Conservation (phyloP, 2,888 invertebrate species). For the Lasioglossum oenotherae region DNA sequence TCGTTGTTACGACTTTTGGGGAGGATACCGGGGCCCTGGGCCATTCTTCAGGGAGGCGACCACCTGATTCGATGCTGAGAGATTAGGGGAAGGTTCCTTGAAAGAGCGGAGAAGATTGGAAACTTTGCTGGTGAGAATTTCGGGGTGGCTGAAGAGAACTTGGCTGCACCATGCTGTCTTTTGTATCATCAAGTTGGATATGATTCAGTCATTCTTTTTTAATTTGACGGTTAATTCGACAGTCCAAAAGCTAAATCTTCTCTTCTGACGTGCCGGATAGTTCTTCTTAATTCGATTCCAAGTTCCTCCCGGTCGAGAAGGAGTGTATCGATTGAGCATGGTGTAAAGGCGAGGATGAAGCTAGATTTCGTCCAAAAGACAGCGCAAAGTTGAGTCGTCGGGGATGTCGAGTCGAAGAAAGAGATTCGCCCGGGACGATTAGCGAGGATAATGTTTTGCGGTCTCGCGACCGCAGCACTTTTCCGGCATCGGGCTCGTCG, state of each 20-base stretch:
- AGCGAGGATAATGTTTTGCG: slow-evolving; percentile 76
- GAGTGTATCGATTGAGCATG: background rate
- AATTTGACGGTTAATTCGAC: background rate
- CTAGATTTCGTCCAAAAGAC: background rate
- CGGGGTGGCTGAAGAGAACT: background rate
- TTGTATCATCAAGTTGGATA: background rate
- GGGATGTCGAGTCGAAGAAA: slow-evolving; percentile 25
- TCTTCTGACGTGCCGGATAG: too few relatives aligned
- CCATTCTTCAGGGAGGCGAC: background rate
- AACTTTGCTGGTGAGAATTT: background rate
- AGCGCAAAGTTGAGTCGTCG: background rate
- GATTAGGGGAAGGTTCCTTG: background rate
- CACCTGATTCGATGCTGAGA: background rate
- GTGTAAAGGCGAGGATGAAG: background rate
- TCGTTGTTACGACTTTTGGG: slow-evolving; percentile 31
- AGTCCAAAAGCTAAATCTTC: background rate
- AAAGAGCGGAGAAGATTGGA: background rate
- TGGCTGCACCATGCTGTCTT: background rate
- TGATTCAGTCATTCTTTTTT: background rate
- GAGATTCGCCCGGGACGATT: slow-evolving; percentile 71
- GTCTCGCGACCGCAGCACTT: slow-evolving; percentile 77
- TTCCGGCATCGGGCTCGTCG: slow-evolving; percentile 80
- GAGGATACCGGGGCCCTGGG: too few relatives aligned
- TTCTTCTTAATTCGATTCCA: too few relatives aligned
- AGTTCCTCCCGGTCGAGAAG: too few relatives aligned